Conservation (phyloP, 1,140 invertebrate species). For the Drosophila melanogaster region DNA sequence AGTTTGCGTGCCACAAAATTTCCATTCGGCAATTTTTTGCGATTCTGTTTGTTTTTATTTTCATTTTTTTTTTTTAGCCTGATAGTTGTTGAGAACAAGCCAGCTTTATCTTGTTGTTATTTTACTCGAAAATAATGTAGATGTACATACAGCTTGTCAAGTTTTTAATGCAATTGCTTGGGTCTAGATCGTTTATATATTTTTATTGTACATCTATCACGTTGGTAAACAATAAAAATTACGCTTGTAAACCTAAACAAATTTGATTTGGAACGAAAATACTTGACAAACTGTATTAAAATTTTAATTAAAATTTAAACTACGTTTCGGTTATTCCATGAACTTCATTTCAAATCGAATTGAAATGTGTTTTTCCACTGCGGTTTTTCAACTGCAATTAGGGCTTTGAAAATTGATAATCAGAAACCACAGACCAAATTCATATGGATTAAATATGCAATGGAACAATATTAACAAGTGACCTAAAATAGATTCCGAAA, state of each 20-base stretch:
- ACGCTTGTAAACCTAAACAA: neutral
- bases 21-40: slow-evolving; percentile 67
- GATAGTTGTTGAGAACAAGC: slow-evolving; percentile 10
- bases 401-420: neutral
- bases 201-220: too few relatives aligned
- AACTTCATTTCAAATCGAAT: neutral
- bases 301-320: neutral
- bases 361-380: neutral
- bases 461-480: too few relatives aligned
- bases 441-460: too few relatives aligned
- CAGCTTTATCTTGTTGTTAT: slow-evolving; percentile 4
- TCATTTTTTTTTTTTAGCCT: slow-evolving; percentile 15
- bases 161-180: too few relatives aligned
- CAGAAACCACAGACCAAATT: too few relatives aligned
- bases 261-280: too few relatives aligned
- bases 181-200: too few relatives aligned
- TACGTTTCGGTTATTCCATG: neutral
- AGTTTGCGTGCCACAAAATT: slow-evolving; percentile 79
- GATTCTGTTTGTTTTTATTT: slow-evolving; percentile 33
- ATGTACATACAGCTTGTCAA: too few relatives aligned
- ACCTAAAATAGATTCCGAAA: too few relatives aligned
- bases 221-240: neutral
- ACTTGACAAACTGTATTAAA: too few relatives aligned
- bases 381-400: neutral
- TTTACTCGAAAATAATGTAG: neutral